A percentile compares a stretch with the other conserved stretches of the same genome.
Evolutionary conservation across 2,113 vertebrate species (phyloP).

Genomic region (Ahaetulla prasina): DNA sequence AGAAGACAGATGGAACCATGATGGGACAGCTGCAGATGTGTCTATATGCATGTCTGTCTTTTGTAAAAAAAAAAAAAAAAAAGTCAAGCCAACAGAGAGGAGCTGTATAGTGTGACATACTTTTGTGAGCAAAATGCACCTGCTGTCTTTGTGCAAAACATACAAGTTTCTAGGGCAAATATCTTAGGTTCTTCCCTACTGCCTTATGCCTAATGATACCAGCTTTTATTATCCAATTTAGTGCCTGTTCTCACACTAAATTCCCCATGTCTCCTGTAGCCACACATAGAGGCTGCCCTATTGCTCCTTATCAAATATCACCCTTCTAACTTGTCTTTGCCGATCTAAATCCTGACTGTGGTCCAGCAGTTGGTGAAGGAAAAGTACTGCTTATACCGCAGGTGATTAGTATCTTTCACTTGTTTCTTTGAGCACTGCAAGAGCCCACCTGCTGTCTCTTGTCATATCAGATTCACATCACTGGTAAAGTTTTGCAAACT

Average conservation of each 20-base stretch:
- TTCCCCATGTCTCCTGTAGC: not conserved
- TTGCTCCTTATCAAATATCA: conserved; percentile 5
- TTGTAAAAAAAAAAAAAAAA: not conserved
- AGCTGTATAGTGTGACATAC: not conserved
- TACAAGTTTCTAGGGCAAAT: not conserved
- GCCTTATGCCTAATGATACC: not conserved
- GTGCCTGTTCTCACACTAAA: not conserved
- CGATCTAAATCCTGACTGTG: conserved; percentile 8
- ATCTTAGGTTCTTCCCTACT: not conserved
- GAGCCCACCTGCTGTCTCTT: conserved; percentile 19
- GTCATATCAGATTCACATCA: conserved; percentile 15
- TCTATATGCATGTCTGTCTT: not conserved
- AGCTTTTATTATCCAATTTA: not conserved
- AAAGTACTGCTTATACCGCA: not conserved
- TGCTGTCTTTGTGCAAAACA: not conserved
- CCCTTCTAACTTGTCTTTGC: not conserved
- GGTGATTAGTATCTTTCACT: conserved; percentile 13
- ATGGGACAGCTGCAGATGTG: not conserved
- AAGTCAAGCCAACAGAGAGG: not conserved
- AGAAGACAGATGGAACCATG: not conserved
- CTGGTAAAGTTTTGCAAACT: conserved; percentile 6
- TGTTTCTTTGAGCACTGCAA: conserved; percentile 1
- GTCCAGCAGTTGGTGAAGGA: not conserved
- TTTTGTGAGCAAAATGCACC: not conserved
- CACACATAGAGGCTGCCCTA: not conserved